phyloP scores from a whole-genome alignment of 2,113 vertebrate species.

The Thryonomys swinderianus region DNA sequence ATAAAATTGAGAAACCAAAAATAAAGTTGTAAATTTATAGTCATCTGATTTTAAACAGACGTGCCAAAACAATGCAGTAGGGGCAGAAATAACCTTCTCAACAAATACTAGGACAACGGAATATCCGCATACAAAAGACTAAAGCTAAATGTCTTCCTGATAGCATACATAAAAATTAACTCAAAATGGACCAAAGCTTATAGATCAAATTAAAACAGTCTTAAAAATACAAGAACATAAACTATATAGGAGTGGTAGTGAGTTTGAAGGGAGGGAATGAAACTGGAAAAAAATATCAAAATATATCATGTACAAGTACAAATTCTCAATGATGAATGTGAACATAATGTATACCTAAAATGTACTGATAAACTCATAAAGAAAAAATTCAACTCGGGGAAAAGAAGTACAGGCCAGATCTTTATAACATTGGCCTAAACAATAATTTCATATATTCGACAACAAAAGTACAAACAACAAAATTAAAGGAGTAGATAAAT shows the following conservation, averaged over 20 bases:
- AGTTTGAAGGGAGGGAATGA: too few relatives aligned
- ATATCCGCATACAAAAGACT: neutral
- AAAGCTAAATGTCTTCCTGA: neutral
- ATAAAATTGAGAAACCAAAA: neutral
- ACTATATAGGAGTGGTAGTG: too few relatives aligned
- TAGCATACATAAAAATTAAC: neutral
- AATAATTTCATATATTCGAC: neutral
- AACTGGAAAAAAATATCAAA: too few relatives aligned
- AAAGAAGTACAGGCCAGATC: too few relatives aligned
- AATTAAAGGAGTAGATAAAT: neutral
- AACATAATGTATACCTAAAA: too few relatives aligned
- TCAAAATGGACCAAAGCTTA: neutral
- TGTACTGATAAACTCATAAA: too few relatives aligned
- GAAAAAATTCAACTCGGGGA: too few relatives aligned
- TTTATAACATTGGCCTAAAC: neutral
- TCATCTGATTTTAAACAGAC: neutral
- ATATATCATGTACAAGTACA: too few relatives aligned
- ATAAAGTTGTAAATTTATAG: neutral
- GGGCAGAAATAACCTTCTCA: neutral
- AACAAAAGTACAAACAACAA: neutral
- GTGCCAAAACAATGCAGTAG: neutral
- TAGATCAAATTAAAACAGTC: neutral
- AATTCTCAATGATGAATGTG: too few relatives aligned
- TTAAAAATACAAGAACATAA: neutral
- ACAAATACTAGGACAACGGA: neutral